phyloP scores from a whole-genome alignment of 2,113 vertebrate genomes.

The Megaceryle maxima region DNA sequence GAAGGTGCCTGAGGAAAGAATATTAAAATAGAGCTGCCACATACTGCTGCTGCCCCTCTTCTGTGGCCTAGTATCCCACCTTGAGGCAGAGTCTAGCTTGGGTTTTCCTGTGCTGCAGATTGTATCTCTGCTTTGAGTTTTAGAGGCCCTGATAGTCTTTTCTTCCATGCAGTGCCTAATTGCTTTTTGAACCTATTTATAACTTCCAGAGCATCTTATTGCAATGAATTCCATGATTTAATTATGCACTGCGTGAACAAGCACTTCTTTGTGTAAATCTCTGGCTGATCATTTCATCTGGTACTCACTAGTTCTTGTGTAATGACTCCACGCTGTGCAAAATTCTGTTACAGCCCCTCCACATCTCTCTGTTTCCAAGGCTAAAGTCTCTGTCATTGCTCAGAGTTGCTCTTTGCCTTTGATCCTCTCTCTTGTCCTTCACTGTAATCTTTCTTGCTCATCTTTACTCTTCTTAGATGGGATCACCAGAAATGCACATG shows the following conservation, averaged over 20 bases:
- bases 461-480: background rate
- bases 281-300: conserved; percentile 2
- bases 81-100: background rate
- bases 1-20: background rate
- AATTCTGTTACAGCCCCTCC: background rate
- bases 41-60: background rate
- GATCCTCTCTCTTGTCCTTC: background rate
- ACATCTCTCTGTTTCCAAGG: background rate
- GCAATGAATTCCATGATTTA: conserved; percentile 18
- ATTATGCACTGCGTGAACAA: conserved; percentile 16
- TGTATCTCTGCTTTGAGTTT: conserved; percentile 7
- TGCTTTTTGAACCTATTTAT: conserved; percentile 23
- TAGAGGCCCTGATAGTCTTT: background rate
- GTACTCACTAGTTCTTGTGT: background rate
- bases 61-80: background rate
- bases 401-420: background rate
- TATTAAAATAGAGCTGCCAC: background rate
- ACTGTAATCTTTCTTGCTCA: background rate
- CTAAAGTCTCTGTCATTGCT: background rate
- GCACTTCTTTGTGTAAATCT: conserved; percentile 27
- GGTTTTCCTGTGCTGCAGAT: background rate
- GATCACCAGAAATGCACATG: background rate
- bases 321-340: background rate
- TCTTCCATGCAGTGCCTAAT: background rate
- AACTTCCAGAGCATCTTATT: conserved; percentile 24